These are phyloP conservation scores for Trilocha varians DNA, from an alignment of 2,888 invertebrate genomes.

Conservation along the genomic window DNA sequence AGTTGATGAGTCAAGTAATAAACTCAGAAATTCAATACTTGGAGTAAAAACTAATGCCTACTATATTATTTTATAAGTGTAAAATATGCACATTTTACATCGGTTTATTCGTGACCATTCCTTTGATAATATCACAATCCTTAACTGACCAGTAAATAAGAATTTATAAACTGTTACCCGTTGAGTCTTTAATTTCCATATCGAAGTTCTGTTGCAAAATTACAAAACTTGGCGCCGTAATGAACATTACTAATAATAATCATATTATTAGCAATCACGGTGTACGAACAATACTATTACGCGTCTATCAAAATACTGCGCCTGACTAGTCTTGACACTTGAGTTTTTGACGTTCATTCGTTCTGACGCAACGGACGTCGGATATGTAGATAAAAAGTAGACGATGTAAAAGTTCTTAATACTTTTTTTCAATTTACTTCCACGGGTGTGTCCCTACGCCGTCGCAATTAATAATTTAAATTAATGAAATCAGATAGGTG, in stretches of 20 bases:
- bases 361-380: constrained; percentile 32
- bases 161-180: too few relatives aligned
- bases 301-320: constrained; percentile 38
- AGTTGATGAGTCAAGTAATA: too few relatives aligned
- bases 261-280: constrained; percentile 57
- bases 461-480: neutral
- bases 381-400: constrained; percentile 19
- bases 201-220: neutral
- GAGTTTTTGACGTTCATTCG: constrained; percentile 34
- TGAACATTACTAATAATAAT: constrained; percentile 39
- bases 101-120: too few relatives aligned
- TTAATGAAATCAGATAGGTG: neutral
- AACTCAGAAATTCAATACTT: too few relatives aligned
- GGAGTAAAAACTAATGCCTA: too few relatives aligned
- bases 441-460: neutral
- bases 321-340: constrained; percentile 53
- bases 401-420: constrained; percentile 10
- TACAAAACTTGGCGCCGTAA: neutral
- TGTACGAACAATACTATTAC: constrained; percentile 35
- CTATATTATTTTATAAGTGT: too few relatives aligned
- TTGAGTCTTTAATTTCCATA: neutral
- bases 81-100: too few relatives aligned
- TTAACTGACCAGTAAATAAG: too few relatives aligned
- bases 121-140: too few relatives aligned
- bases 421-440: constrained; percentile 4